Evolutionary conservation across 2,797 vertebrate genomes (phyloP), one percentile per base, ranked within the genome.

Genomic region (Zenarchopterus dispar): DNA sequence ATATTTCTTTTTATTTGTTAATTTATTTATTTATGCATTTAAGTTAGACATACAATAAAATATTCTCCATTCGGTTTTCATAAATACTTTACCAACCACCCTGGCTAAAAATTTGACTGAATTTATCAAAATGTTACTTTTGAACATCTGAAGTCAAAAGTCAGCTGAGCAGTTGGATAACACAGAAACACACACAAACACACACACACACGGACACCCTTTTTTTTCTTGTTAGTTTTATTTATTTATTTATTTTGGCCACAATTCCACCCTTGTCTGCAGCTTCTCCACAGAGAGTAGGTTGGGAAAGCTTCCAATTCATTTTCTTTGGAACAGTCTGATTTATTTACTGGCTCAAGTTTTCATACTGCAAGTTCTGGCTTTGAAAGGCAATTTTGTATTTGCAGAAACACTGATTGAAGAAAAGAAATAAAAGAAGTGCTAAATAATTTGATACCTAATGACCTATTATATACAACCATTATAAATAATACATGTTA

Each of bases 261-360:
- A 36, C 33, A 36, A 10, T 36, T 36, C 11, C 33, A 10, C 11
- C 33, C 33, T 39, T 15, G 36, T 15, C 36, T 16, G 36, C 36
- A 39, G 52, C 48, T 33, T 15, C 33, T 74, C 55, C 48, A 62
- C 46, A 53, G 65, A 75, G 73, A 69, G 33, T 18, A 69, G 48
- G 61, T 46, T 52, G 42, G 65, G 49, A 71, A 64, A 64, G 50
- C 46, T 74, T 69, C 61, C 73, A 78, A 49, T 64, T 78, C 39
- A 52, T 71, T 77, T 41, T 70, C 22, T 65, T 63, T 70, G 36
- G 45, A 77, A 56, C 45, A 80, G 48, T 23, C 22, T 70, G 60
- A 70, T 79, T 78, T 75, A 74, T 87, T 80, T 81, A 76, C 74
- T 52, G 52, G 33, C 56, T 72, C 8, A 45, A 53, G 46, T 62